These are phyloP conservation scores for Caenorhabditis drosophilae DNA, from an alignment of 2,888 invertebrate genomes.

Conservation along the genomic window DNA sequence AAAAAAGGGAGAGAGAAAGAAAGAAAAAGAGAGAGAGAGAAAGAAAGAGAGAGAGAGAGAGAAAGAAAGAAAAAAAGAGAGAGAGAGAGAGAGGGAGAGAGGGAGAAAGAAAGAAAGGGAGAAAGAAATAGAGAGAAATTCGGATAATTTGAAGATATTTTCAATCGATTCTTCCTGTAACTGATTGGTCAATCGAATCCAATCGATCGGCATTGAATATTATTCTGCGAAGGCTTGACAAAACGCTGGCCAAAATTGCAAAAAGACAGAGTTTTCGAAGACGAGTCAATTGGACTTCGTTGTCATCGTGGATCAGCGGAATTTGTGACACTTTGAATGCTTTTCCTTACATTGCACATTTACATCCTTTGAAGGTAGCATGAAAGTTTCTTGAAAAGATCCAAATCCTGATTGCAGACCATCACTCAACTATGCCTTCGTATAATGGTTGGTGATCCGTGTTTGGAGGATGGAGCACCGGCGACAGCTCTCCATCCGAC, in stretches of 20 bases:
- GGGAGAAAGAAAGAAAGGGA: too few relatives aligned
- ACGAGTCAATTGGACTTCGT: slow-evolving; percentile 96
- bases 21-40: too few relatives aligned
- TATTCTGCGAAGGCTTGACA: slow-evolving; percentile 88
- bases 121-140: too few relatives aligned
- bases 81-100: too few relatives aligned
- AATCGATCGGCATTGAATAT: slow-evolving; percentile 88
- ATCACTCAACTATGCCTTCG: slow-evolving; percentile 66
- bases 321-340: slow-evolving; percentile 86
- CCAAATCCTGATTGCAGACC: too few relatives aligned
- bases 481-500: slow-evolving; percentile 51
- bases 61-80: too few relatives aligned
- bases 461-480: slow-evolving; percentile 57
- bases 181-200: slow-evolving; percentile 93
- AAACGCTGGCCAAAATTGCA: slow-evolving; percentile 84
- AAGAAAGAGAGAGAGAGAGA: too few relatives aligned
- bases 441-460: slow-evolving; percentile 66
- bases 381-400: neutral
- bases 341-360: slow-evolving; percentile 92
- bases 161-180: slow-evolving; percentile 81
- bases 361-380: slow-evolving; percentile 87
- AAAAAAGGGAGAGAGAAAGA: too few relatives aligned
- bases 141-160: slow-evolving; percentile 70
- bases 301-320: slow-evolving; percentile 87
- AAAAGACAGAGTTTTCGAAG: slow-evolving; percentile 71